phyloP scores from a whole-genome alignment of 2,888 invertebrate genomes.

The Nomada goodeniana region DNA sequence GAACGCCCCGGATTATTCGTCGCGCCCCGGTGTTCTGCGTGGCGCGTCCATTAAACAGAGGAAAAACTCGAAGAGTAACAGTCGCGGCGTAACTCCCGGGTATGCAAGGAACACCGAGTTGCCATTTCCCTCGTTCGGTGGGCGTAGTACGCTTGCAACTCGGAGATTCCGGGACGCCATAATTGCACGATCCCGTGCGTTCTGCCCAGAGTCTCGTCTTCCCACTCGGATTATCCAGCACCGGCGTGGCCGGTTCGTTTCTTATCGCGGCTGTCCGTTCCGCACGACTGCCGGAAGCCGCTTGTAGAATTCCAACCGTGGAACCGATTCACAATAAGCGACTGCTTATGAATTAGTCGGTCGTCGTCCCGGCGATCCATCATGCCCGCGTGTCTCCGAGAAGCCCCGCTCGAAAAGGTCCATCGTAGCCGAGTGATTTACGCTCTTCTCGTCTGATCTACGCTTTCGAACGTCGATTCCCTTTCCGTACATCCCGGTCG shows the following conservation, averaged over 20 bases:
- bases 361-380: conserved; percentile 61
- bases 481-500: conserved; percentile 40
- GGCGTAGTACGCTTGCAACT: neutral
- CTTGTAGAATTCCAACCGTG: neutral
- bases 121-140: neutral
- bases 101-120: conserved; percentile 1
- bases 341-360: conserved; percentile 65
- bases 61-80: neutral
- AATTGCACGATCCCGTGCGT: conserved; percentile 26
- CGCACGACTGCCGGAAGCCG: neutral
- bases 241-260: neutral
- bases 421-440: conserved; percentile 61
- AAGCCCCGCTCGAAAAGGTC: neutral
- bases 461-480: conserved; percentile 66
- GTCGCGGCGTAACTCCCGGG: neutral
- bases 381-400: conserved; percentile 50
- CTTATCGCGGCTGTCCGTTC: neutral
- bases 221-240: conserved; percentile 24
- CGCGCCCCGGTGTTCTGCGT: neutral
- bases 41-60: too few relatives aligned
- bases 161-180: conserved; percentile 6
- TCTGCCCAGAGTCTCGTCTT: neutral
- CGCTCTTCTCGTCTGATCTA: conserved; percentile 51
- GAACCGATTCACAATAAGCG: conserved; percentile 49
- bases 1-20: neutral